Evolutionary conservation across 2,888 invertebrate genomes (phyloP), one percentile per base, ranked within the genome.

Genomic region (Entomobrya multifasciata): DNA sequence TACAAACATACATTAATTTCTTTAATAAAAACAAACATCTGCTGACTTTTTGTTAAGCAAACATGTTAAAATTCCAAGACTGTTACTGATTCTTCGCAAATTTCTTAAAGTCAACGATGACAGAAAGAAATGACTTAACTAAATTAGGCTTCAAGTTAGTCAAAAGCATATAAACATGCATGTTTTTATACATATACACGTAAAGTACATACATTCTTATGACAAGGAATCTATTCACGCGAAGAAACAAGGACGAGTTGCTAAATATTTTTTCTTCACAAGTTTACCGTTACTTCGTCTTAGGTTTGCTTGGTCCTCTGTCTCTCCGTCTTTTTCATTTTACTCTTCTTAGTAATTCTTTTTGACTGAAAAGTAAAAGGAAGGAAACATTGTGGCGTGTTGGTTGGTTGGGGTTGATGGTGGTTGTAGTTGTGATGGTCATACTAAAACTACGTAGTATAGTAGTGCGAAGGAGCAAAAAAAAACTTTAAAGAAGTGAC

Each of bases 401-500:
- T n/a, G n/a, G 20, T 22, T 65, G 36, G 17, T 65, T 8, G 25
- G 2, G 27, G 65, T 65, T 36, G 17, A 22, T 49, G 25, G 67
- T 25, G 20, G 49, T n/a, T n/a, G n/a, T n/a, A n/a, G n/a, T n/a
- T n/a, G n/a, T n/a, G n/a, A n/a, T 57, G 11, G 57, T 62, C 36
- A 62, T 36, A 25, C 27, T 30, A 25, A n/a, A 15, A 70, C 36
- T 25, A 49, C 25, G 25, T 70, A 47, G 47, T 70, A 47, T 17
- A 25, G n/a, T n/a, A n/a, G n/a, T n/a, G n/a, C n/a, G n/a, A n/a
- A n/a, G n/a, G n/a, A 27, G n/a, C 22, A 15, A 49, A 70, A 22
- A 70, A 70, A 70, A 47, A 47, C 8, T 36, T 36, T 30, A 65
- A 20, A 80, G 65, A 72, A 80, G 62, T 41, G 77, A 67, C 77